These are phyloP conservation scores for Drosophila kurseongensis DNA, from an alignment of 1,140 invertebrate genomes.

Conservation along the genomic window DNA sequence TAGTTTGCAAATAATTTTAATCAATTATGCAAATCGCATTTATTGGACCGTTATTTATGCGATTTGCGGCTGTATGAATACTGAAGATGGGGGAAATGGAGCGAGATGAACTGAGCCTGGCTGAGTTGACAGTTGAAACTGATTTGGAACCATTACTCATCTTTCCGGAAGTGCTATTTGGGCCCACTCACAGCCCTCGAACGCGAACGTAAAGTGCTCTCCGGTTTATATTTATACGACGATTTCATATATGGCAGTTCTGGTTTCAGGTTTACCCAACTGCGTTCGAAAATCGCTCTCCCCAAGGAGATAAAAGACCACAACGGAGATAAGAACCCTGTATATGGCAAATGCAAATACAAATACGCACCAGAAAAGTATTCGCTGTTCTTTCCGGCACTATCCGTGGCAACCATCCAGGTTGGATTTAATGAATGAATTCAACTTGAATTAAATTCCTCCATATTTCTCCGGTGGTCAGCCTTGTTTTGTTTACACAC, in stretches of 20 bases:
- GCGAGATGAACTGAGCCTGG: conserved; percentile 6
- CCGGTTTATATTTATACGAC: neutral
- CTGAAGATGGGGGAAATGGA: conserved; percentile 31
- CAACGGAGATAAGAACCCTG: conserved; percentile 6
- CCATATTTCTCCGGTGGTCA: conserved; percentile 11
- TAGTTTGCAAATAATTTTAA: conserved; percentile 43
- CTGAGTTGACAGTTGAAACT: neutral
- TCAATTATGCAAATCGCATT: conserved; percentile 66
- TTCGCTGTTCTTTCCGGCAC: neutral
- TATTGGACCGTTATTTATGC: conserved; percentile 50
- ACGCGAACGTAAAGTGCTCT: neutral
- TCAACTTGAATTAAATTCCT: conserved; percentile 25
- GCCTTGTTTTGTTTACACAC: conserved; percentile 37
- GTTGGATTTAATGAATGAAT: conserved; percentile 37
- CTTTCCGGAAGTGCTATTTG: conserved; percentile 10
- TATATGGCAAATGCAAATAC: neutral
- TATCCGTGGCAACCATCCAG: conserved; percentile 1
- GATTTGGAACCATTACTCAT: neutral
- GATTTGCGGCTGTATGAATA: conserved; percentile 25
- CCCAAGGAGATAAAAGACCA: neutral
- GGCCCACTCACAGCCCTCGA: neutral
- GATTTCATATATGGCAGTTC: neutral
- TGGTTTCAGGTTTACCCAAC: neutral
- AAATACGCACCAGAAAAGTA: conserved; percentile 25
- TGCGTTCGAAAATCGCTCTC: neutral